phyloP scores from a whole-genome alignment of 2,797 vertebrate genomes.

The Scolopax rusticola region DNA sequence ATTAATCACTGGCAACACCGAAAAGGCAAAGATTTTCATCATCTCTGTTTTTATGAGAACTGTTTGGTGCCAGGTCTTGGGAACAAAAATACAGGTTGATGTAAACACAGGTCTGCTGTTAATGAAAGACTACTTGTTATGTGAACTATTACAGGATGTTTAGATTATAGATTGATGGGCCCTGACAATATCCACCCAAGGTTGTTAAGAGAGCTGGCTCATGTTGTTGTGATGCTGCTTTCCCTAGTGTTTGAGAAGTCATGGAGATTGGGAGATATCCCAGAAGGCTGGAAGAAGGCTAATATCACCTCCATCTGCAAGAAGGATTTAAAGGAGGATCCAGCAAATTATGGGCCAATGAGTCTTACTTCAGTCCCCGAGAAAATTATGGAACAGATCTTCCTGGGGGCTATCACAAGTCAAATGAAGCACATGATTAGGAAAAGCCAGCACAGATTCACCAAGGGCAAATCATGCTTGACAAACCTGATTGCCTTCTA shows the following conservation, averaged over 20 bases:
- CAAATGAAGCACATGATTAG: neutral
- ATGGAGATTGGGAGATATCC: neutral
- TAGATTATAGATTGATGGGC: neutral
- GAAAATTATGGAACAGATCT: neutral
- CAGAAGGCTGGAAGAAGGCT: neutral
- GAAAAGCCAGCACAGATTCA: neutral
- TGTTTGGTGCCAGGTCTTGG: neutral
- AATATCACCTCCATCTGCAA: neutral
- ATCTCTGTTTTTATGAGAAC: neutral
- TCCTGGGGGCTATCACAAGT: neutral
- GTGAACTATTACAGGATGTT: neutral
- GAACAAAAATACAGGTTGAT: neutral
- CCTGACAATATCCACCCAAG: neutral
- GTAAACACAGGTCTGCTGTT: neutral
- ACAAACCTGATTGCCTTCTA: neutral
- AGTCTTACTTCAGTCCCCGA: neutral
- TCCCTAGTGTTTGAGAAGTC: neutral
- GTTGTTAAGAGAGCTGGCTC: neutral
- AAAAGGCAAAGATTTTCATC: neutral
- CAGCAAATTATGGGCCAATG: neutral
- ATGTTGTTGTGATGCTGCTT: neutral
- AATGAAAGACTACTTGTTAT: neutral
- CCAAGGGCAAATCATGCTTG: neutral
- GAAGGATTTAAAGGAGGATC: neutral
- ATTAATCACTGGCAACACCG: neutral